phyloP scores from a whole-genome alignment of 2,797 vertebrate species.

The Gambusia yucatana region DNA sequence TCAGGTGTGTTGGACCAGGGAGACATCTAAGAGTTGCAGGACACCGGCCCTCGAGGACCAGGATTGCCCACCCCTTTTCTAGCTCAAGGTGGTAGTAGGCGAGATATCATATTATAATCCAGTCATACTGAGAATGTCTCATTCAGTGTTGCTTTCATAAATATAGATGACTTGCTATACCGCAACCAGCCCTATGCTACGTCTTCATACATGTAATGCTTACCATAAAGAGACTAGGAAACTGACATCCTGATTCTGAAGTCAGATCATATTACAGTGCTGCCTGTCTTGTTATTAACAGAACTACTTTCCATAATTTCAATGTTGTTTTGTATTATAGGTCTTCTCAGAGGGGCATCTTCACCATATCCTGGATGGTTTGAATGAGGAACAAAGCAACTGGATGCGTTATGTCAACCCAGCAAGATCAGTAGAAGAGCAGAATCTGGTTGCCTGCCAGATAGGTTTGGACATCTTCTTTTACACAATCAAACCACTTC shows the following conservation, averaged over 20 bases:
- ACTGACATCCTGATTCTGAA: slow-evolving; percentile 55
- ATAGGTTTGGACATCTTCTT: slow-evolving; percentile 93
- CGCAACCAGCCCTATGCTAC: background rate
- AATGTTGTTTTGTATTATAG: slow-evolving; percentile 63
- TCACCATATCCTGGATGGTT: slow-evolving; percentile 92
- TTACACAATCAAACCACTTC: slow-evolving; percentile 90
- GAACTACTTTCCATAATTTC: slow-evolving; percentile 5
- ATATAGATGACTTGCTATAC: slow-evolving; percentile 7
- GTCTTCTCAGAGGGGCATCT: slow-evolving; percentile 88
- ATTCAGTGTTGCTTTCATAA: slow-evolving; percentile 24
- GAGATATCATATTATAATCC: slow-evolving; percentile 28
- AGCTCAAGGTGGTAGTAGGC: slow-evolving; percentile 20
- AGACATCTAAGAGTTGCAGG: too few relatives aligned
- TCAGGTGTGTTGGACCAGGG: too few relatives aligned
- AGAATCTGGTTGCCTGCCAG: slow-evolving; percentile 94
- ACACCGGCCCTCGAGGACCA: too few relatives aligned
- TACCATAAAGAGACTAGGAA: slow-evolving; percentile 58
- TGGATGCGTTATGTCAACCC: slow-evolving; percentile 98
- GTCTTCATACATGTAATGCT: slow-evolving; percentile 28
- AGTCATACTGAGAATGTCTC: slow-evolving; percentile 50
- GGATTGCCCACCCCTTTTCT: too few relatives aligned
- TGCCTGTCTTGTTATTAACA: slow-evolving; percentile 8
- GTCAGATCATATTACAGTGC: background rate
- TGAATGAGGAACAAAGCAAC: slow-evolving; percentile 91
- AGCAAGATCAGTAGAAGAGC: slow-evolving; percentile 84